Conservation (phyloP, 2,888 invertebrate genomes). For the Megastigmus dorsalis region DNA sequence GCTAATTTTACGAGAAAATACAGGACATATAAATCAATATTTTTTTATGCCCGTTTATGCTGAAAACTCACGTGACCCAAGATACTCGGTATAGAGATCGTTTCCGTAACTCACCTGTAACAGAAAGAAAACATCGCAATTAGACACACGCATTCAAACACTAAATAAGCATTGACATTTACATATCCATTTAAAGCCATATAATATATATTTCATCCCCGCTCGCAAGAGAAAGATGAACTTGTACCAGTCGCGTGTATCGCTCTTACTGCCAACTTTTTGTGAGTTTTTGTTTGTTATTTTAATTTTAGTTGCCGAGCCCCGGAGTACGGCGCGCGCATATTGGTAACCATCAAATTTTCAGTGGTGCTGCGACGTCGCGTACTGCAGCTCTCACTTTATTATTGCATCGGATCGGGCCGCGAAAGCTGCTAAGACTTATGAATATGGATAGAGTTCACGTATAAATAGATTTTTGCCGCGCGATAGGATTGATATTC, state of each 20-base stretch:
- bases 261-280: no score
- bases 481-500: background rate
- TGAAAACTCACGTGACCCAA: background rate
- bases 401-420: background rate
- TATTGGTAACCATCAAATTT: background rate
- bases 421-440: background rate
- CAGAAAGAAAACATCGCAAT: conserved; percentile 4
- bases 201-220: background rate
- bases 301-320: no score
- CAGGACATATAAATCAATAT: no score
- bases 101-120: conserved; percentile 31
- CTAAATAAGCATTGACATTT: no score
- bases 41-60: no score
- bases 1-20: no score
- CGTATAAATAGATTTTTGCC: background rate
- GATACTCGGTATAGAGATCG: background rate
- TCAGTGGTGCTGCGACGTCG: background rate
- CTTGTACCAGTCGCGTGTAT: no score
- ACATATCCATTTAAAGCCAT: background rate
- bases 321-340: no score
- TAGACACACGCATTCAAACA: no score
- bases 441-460: background rate
- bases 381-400: background rate
- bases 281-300: no score
- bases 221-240: no score